Conservation (phyloP, 2,888 invertebrate species). For the Resseliella maxima region DNA sequence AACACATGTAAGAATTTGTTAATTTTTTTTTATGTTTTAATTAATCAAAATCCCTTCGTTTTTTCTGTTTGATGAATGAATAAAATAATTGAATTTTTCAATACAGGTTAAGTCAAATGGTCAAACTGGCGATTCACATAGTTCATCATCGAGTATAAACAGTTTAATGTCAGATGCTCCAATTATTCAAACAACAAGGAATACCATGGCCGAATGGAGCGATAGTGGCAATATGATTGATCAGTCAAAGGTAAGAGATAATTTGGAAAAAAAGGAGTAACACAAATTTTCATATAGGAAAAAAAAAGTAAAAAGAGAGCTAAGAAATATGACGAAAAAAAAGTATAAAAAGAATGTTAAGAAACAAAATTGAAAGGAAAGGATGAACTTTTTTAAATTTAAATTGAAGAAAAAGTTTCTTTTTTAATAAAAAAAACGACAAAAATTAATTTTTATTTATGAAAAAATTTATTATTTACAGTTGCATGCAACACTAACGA, state of each 20-base stretch:
- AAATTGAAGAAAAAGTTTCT: too few relatives aligned
- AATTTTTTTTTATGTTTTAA: too few relatives aligned
- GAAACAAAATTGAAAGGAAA: too few relatives aligned
- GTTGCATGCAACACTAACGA: slow-evolving; percentile 59
- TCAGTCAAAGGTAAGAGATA: neutral
- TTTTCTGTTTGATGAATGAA: too few relatives aligned
- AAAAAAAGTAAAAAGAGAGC: too few relatives aligned
- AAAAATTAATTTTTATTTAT: too few relatives aligned
- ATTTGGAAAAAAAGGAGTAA: too few relatives aligned
- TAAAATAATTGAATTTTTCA: slow-evolving; percentile 21
- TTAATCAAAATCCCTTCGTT: too few relatives aligned
- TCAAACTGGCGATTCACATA: slow-evolving; percentile 70
- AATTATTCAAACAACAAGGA: slow-evolving; percentile 58
- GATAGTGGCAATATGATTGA: slow-evolving; percentile 30
- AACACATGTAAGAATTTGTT: neutral
- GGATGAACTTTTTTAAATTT: too few relatives aligned
- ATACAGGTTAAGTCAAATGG: slow-evolving; percentile 57
- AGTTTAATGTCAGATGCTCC: slow-evolving; percentile 69
- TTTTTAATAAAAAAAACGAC: neutral
- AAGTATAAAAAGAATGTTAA: neutral
- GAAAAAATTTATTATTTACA: neutral
- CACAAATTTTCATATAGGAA: too few relatives aligned
- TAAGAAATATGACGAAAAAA: too few relatives aligned
- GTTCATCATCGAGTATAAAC: slow-evolving; percentile 74
- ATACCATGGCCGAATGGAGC: slow-evolving; percentile 57